phyloP scores from a whole-genome alignment of 2,888 invertebrate genomes.

The Aphidius colemani region DNA sequence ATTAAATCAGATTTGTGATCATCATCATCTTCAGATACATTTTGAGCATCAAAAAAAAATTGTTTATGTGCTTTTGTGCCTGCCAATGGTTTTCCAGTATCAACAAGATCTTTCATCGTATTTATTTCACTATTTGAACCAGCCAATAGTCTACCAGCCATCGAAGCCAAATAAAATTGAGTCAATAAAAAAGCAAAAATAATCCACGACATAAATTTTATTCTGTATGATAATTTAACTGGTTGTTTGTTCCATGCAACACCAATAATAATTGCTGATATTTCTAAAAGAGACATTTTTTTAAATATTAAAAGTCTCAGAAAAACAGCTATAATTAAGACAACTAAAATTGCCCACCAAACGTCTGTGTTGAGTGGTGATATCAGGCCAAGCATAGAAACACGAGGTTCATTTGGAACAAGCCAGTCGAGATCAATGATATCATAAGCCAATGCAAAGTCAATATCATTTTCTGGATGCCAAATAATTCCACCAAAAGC shows the following conservation, averaged over 20 bases:
- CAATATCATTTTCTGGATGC: conserved; percentile 27
- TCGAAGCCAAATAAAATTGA: conserved; percentile 50
- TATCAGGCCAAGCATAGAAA: conserved; percentile 45
- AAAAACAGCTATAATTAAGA: conserved; percentile 39
- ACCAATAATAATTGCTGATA: conserved; percentile 45
- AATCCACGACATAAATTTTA: conserved; percentile 49
- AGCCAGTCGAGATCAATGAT: conserved; percentile 41
- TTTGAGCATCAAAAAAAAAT: background rate
- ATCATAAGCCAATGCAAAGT: conserved; percentile 42
- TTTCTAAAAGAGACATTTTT: conserved; percentile 43
- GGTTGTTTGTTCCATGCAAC: conserved; percentile 42
- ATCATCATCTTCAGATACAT: conserved; percentile 47
- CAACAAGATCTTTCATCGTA: conserved; percentile 40
- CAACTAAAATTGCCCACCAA: conserved; percentile 43
- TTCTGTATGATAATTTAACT: conserved; percentile 36
- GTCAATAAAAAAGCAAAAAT: conserved; percentile 48
- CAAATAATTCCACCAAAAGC: conserved; percentile 41
- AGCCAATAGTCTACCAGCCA: conserved; percentile 49
- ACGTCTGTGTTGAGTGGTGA: conserved; percentile 42
- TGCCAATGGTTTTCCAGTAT: conserved; percentile 31
- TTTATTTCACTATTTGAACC: conserved; percentile 39
- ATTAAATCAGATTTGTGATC: too few species aligned
- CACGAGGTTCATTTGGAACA: conserved; percentile 39
- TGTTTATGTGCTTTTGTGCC: conserved; percentile 17
- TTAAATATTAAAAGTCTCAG: conserved; percentile 37